Percentiles rank a stretch among this genome's conserved stretches.
These are phyloP conservation scores for Plagodis dolabraria DNA, from an alignment of 2,888 invertebrate genomes.

Conservation along the genomic window DNA sequence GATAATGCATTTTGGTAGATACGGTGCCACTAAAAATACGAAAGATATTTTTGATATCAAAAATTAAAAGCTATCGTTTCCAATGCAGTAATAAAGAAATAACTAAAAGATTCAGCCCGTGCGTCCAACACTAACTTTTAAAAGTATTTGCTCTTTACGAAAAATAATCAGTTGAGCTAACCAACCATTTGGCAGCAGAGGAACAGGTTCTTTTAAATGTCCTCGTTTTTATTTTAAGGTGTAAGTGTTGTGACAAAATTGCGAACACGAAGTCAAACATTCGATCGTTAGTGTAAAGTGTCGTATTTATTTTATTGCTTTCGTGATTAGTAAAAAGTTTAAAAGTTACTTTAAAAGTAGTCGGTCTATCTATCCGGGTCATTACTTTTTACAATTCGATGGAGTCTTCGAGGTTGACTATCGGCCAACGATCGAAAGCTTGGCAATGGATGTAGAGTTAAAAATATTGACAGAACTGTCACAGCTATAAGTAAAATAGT, in stretches of 20 bases:
- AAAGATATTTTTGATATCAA: constrained; percentile 50
- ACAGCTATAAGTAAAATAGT: too few relatives aligned
- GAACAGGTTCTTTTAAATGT: constrained; percentile 61
- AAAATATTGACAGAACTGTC: constrained; percentile 6
- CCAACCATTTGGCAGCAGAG: constrained; percentile 49
- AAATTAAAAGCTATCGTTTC: constrained; percentile 33
- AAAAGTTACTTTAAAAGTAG: constrained; percentile 29
- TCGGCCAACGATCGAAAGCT: constrained; percentile 57
- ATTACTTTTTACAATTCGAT: constrained; percentile 55
- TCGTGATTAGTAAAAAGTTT: constrained; percentile 19
- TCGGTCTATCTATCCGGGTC: constrained; percentile 55
- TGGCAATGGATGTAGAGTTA: constrained; percentile 53
- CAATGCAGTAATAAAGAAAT: constrained; percentile 1
- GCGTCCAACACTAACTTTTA: constrained; percentile 10
- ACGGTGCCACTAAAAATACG: constrained; percentile 56
- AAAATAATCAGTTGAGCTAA: constrained; percentile 54
- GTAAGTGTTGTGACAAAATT: constrained; percentile 30
- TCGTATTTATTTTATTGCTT: constrained; percentile 18
- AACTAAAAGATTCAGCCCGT: constrained; percentile 21
- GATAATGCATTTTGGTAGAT: constrained; percentile 61
- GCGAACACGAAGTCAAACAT: constrained; percentile 34
- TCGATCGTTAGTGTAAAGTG: constrained; percentile 17
- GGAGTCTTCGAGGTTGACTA: constrained; percentile 66
- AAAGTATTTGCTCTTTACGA: constrained; percentile 18
- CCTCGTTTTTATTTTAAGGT: constrained; percentile 50